Conservation (phyloP, 2,888 invertebrate species). For the Cremastobaeus sp. region DNA sequence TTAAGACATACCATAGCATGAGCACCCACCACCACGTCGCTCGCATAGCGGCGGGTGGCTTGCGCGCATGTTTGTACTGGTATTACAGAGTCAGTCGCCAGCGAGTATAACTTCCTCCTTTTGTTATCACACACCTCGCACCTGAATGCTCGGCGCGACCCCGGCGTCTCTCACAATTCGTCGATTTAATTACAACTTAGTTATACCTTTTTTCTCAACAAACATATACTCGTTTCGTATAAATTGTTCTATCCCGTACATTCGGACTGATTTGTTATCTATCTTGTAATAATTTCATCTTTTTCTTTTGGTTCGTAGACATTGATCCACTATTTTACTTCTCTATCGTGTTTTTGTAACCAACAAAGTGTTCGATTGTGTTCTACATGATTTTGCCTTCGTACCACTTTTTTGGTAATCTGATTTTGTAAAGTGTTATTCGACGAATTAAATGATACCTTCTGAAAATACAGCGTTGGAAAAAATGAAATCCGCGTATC, state of each 20-base stretch:
- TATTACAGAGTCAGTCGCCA: conserved; percentile 79
- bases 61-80: conserved; percentile 78
- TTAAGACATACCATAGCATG: conserved; percentile 79
- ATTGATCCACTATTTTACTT: conserved; percentile 12
- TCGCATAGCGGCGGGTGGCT: conserved; percentile 70
- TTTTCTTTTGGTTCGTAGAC: background rate
- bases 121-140: conserved; percentile 77
- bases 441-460: conserved; percentile 74
- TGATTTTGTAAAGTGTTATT: background rate
- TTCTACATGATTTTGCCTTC: conserved; percentile 47
- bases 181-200: conserved; percentile 72
- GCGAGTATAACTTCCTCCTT: conserved; percentile 77
- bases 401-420: conserved; percentile 66
- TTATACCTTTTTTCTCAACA: conserved; percentile 68
- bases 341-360: conserved; percentile 16
- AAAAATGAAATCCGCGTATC: conserved; percentile 74
- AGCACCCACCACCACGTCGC: conserved; percentile 72
- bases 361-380: conserved; percentile 25
- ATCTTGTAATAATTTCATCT: conserved; percentile 19
- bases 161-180: conserved; percentile 73
- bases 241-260: conserved; percentile 36
- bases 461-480: conserved; percentile 73
- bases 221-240: conserved; percentile 63
- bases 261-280: conserved; percentile 43
- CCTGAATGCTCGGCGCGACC: conserved; percentile 73